These are phyloP conservation scores for Thera britannica DNA, from an alignment of 2,888 invertebrate species.

Conservation along the genomic window DNA sequence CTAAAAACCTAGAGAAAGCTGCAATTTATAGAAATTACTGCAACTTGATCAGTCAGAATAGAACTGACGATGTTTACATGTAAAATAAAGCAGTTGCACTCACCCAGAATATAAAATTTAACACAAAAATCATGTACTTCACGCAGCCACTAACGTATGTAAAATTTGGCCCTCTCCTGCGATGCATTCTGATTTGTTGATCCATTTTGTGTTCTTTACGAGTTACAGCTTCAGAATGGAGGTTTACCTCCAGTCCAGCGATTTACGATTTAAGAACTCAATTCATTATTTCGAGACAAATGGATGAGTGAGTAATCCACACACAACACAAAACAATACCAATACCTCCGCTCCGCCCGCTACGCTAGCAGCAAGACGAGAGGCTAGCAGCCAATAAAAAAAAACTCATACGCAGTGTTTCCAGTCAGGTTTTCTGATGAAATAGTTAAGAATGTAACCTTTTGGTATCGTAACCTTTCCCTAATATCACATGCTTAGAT, in stretches of 20 bases:
- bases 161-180: constrained; percentile 88
- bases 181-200: constrained; percentile 78
- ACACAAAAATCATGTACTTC: constrained; percentile 94
- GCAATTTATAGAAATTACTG: background rate
- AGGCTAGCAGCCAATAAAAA: too few relatives aligned
- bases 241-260: background rate
- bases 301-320: background rate
- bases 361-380: too few relatives aligned
- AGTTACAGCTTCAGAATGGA: constrained; percentile 5
- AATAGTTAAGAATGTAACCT: too few relatives aligned
- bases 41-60: constrained; percentile 9
- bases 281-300: constrained; percentile 16
- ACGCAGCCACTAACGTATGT: constrained; percentile 94
- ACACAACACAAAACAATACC: background rate
- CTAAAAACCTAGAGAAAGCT: constrained; percentile 12
- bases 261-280: constrained; percentile 4
- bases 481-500: too few relatives aligned
- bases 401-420: too few relatives aligned
- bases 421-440: too few relatives aligned
- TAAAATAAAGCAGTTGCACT: constrained; percentile 63
- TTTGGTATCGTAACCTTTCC: too few relatives aligned
- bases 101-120: constrained; percentile 96
- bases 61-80: background rate
- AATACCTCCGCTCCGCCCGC: too few relatives aligned
- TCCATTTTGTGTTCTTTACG: constrained; percentile 33